Base-by-base conservation (phyloP, 2,113 vertebrate species). In the Heterocephalus glaber region DNA sequence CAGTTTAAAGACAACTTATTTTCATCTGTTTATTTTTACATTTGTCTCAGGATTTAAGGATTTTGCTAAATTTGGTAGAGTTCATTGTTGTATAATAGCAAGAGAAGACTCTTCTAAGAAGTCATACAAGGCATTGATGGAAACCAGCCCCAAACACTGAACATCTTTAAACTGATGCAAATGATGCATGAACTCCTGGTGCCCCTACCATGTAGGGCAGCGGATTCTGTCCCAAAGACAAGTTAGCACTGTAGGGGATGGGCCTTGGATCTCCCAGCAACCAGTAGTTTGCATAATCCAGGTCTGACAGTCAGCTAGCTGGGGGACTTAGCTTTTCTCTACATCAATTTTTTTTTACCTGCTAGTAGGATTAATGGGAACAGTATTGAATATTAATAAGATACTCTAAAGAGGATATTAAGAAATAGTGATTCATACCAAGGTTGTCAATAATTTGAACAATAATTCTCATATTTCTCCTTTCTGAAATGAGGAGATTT, bases 211-310 rank as follows among this genome's bases (percentile, higher is more conserved):
- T 26, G 44, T 8, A n/a, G 41, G 7, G 0, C 22, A 58, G 16
- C 47, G 10, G 47, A 5, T 17, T 6, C 3, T 30, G 2, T 7
- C 13, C 17, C 22, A 5, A 35, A n/a, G 22, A 11, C 41, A 28
- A 7, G 47, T 8, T 17, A 12, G 4, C 11, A 0, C 0, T 6
- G 35, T 2, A 20, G 26, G 5, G 2, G 12, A 13, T 9, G 7
- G 19, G 2, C 19, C 19, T 19, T 0, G 52, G 24, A 22, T 30
- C 12, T 92, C 35, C 20, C 3, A 7, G 4, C 1, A 30, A 44
- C 24, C 28, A 3, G 41, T 0, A 0, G 2, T 33, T 61, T 41
- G 58, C 33, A 0, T 1, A 6, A 33, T 87, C 19, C 4, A 24
- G 22, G 17, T 4, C 17, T 84, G 35, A 14, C 11, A 19, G 16